These are phyloP conservation scores for Caenorhabditis remanei DNA, from an alignment of 1,140 invertebrate species.

Conservation along the genomic window DNA sequence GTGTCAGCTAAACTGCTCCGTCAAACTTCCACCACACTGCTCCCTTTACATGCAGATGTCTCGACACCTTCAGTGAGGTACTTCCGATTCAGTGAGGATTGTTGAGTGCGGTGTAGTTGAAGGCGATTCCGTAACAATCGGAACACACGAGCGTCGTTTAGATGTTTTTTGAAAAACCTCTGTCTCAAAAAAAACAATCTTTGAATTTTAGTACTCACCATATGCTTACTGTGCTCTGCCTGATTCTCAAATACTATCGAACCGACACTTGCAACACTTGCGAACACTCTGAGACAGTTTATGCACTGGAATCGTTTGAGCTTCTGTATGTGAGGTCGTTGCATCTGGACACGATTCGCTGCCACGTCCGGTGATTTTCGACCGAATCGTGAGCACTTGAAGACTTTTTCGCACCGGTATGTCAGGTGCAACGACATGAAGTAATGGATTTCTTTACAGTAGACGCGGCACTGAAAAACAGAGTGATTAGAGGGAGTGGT, in stretches of 20 bases:
- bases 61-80: too few species aligned
- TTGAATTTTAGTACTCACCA: not conserved
- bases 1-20: too few species aligned
- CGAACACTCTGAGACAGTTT: not conserved
- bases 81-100: not conserved
- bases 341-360: not conserved
- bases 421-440: conserved; percentile 1
- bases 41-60: too few species aligned
- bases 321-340: not conserved
- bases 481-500: too few species aligned
- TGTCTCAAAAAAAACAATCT: too few species aligned
- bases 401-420: not conserved
- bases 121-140: not conserved
- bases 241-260: not conserved
- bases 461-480: conserved; percentile 18
- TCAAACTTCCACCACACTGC: too few species aligned
- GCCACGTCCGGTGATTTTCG: not conserved
- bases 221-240: not conserved
- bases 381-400: not conserved
- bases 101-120: not conserved
- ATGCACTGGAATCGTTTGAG: not conserved
- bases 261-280: not conserved
- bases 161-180: too few species aligned
- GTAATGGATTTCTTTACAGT: not conserved
- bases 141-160: not conserved